Conservation (phyloP, 1,140 invertebrate genomes). For the Prorops nasuta region DNA sequence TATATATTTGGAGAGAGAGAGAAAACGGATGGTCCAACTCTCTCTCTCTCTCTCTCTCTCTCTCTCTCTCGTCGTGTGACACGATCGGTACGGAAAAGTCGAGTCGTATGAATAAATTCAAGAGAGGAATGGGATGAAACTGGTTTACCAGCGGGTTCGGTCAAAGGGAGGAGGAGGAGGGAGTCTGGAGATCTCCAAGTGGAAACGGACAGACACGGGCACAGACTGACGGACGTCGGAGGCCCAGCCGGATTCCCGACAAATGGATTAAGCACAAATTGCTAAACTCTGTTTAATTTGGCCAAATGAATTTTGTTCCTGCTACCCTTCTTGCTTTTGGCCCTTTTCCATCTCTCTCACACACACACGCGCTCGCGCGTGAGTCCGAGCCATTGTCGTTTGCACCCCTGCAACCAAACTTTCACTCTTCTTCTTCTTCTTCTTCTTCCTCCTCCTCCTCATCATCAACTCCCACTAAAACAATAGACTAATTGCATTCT, state of each 20-base stretch:
- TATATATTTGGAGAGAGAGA: too few relatives aligned
- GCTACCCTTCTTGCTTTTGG: slow-evolving; percentile 13
- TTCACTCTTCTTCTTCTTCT: slow-evolving; percentile 1
- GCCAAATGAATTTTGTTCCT: slow-evolving; percentile 49
- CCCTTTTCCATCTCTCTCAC: too few relatives aligned
- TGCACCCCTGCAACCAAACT: slow-evolving; percentile 1
- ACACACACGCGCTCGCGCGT: slow-evolving; percentile 10
- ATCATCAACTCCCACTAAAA: too few relatives aligned
- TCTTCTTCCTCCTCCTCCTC: neutral
- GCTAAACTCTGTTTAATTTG: slow-evolving; percentile 52
- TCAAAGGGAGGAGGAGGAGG: slow-evolving; percentile 11
- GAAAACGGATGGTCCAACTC: neutral
- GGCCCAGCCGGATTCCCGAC: slow-evolving; percentile 40
- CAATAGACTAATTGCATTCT: neutral
- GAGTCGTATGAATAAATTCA: too few relatives aligned
- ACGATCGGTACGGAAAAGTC: neutral
- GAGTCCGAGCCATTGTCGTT: neutral
- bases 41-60: neutral
- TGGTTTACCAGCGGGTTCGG: slow-evolving; percentile 7
- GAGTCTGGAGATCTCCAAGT: too few relatives aligned
- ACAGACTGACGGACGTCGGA: slow-evolving; percentile 33
- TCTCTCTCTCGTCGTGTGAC: neutral
- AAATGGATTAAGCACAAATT: slow-evolving; percentile 51
- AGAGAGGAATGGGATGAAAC: too few relatives aligned
- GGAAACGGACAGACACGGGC: slow-evolving; percentile 10